Evolutionary conservation across 2,888 invertebrate genomes (phyloP).

Genomic region (Cataglyphis altisquamis): DNA sequence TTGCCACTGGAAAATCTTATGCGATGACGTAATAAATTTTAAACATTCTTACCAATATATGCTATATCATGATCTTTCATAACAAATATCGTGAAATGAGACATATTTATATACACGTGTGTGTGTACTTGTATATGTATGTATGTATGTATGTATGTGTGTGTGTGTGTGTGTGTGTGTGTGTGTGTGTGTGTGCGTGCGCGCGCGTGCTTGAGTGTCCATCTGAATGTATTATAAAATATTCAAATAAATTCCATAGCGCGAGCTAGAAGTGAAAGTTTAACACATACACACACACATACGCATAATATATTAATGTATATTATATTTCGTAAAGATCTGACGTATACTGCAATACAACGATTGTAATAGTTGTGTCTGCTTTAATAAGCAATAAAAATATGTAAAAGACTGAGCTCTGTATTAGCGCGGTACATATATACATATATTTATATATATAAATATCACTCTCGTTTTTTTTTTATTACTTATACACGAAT

Average conservation of each 20-base stretch:
- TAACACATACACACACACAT: conserved; percentile 8
- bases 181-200: neutral
- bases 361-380: conserved; percentile 65
- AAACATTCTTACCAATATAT: neutral
- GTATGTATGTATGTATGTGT: conserved; percentile 39
- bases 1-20: conserved; percentile 33
- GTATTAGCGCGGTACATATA: conserved; percentile 50
- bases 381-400: conserved; percentile 72
- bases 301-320: conserved; percentile 53
- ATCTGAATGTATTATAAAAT: conserved; percentile 54
- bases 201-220: neutral
- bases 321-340: conserved; percentile 64
- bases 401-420: conserved; percentile 75
- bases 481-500: conserved; percentile 55
- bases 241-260: conserved; percentile 52
- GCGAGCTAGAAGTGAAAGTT: conserved; percentile 47
- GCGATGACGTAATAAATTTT: conserved; percentile 15
- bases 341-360: conserved; percentile 68
- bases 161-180: conserved; percentile 16
- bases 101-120: conserved; percentile 53
- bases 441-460: conserved; percentile 47
- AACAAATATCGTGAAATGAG: conserved; percentile 69
- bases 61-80: conserved; percentile 62
- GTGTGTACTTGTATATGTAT: conserved; percentile 49
- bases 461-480: conserved; percentile 40